Evolutionary conservation across 2,113 vertebrate species (phyloP), one percentile per base, ranked within the genome.

Genomic region (Tupaia chinensis): DNA sequence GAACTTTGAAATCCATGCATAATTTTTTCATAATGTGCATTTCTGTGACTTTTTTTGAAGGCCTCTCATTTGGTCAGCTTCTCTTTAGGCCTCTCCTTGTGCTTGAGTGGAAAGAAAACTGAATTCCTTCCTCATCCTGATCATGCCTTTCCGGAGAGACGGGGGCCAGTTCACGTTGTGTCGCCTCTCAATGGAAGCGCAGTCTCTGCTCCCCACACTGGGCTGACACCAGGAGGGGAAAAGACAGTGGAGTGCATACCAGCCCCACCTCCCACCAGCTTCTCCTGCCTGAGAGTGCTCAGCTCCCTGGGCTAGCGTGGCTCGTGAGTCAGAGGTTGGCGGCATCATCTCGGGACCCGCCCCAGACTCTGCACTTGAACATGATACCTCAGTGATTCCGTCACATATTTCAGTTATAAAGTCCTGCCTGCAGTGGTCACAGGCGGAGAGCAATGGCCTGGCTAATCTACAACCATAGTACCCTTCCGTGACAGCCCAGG

Each of bases 71-170:
- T 65, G 20, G 15, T 12, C 23, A 34, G 27, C 7, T 56, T 44
- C 72, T 60, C 54, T 44, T 60, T 56, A 23, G 15, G 34, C 61
- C 0, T 56, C 29, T 20, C 34, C 9, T 32, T 9, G 9, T 16
- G 11, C 0, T 3, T 2, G 15, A 23, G 15, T 9, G 6, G 17
- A 23, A 63, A 44, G 27, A 32, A 69, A 72, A 58, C 54, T 78
- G 17, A 32, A 34, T 15, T 32, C 23, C 2, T 7, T 32, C 9
- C 11, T 44, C 5, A 0, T 1, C 9, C 17, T 2, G 1, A 1
- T 22, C 63, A 54, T 9, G 13, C 14, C 25, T 82, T 34, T 87
- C 14, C 81, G 73, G 69, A 69, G 70, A 66, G 9, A 9, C 44
- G 32, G 9, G 4, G 23, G 29, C 6, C 19, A 90, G 25, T 10